Evolutionary conservation across 2,888 invertebrate genomes (phyloP).

Genomic region (Ellobium chinense): DNA sequence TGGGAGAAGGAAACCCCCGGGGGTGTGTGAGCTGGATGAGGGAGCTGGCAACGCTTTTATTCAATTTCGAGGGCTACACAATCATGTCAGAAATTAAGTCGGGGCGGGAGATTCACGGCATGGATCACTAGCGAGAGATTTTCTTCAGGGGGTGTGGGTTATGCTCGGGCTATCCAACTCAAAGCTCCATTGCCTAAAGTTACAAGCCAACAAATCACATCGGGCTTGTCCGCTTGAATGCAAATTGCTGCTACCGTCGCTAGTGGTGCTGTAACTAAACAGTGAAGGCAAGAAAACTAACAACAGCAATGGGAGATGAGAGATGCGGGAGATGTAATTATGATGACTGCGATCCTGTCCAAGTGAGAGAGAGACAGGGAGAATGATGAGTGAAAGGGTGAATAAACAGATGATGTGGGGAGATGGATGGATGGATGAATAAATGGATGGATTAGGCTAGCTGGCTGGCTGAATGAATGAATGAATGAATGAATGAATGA

Average conservation of each 20-base stretch:
- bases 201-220: background rate
- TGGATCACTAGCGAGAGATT: background rate
- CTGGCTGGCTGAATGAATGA: too few species aligned
- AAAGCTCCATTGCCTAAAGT: background rate
- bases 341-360: too few species aligned
- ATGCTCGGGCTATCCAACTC: background rate
- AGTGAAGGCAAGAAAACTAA: too few species aligned
- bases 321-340: too few species aligned
- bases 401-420: background rate
- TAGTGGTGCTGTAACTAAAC: too few species aligned
- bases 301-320: too few species aligned
- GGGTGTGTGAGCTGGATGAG: background rate
- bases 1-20: background rate
- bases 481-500: background rate
- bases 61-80: background rate
- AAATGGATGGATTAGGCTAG: too few species aligned
- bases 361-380: conserved; percentile 18
- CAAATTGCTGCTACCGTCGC: background rate
- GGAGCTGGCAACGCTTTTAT: background rate
- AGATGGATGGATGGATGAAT: background rate
- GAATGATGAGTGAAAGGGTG: background rate
- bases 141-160: background rate
- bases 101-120: background rate
- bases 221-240: background rate
- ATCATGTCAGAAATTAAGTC: background rate